Evolutionary conservation across 2,797 vertebrate species (phyloP).

Genomic region (Amniataba percoides): DNA sequence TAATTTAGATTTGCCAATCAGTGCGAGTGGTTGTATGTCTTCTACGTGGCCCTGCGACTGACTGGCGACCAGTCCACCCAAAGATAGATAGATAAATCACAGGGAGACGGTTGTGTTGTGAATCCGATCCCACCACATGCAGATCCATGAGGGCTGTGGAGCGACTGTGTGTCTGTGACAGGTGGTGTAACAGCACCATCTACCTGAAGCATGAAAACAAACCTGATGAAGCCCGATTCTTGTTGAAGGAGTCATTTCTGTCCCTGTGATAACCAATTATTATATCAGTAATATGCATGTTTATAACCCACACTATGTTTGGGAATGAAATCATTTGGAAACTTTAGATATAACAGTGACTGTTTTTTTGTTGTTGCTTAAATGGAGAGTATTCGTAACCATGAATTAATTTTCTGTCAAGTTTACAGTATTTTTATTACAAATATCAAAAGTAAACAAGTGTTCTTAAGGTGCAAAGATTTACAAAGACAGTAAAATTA

Average conservation of each 20-base stretch:
- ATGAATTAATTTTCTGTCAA: background rate
- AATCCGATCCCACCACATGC: background rate
- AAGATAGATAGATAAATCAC: no score
- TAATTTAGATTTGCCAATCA: no score
- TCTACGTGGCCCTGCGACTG: no score
- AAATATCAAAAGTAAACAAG: constrained; percentile 34
- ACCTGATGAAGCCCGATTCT: background rate
- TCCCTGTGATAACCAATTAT: background rate
- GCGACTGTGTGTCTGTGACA: background rate
- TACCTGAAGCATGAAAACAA: background rate
- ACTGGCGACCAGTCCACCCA: no score
- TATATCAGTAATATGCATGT: background rate
- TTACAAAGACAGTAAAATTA: background rate
- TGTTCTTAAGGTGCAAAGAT: constrained; percentile 14
- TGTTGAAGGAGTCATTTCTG: background rate
- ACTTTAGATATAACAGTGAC: background rate
- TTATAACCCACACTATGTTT: background rate
- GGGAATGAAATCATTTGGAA: background rate
- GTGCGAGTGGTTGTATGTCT: no score
- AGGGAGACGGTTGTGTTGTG: background rate
- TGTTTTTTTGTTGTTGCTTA: background rate
- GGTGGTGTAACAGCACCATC: background rate
- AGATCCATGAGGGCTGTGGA: background rate
- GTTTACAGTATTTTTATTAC: constrained; percentile 32
- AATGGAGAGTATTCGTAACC: background rate